A percentile compares a stretch with the other conserved stretches of the same genome.
Conservation (phyloP, 2,797 vertebrate species). For the Dromococcyx pavoninus region DNA sequence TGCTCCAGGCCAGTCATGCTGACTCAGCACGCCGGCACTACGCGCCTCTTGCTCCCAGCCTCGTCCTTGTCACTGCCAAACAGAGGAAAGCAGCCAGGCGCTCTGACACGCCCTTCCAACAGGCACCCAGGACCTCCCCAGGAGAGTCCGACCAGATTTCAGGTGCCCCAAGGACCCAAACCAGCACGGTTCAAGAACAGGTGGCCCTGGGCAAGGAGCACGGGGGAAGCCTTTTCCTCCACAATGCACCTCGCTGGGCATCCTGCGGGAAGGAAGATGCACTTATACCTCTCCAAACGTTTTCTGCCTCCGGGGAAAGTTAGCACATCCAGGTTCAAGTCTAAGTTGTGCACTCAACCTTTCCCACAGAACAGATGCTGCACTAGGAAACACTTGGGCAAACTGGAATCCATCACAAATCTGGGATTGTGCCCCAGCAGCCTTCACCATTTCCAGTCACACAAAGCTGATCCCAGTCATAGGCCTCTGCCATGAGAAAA, state of each 20-base stretch:
- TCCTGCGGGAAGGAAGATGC: accelerated
- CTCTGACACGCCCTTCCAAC: background rate
- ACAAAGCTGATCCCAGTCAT: background rate
- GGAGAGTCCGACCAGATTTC: background rate
- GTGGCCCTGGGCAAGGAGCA: too few relatives aligned
- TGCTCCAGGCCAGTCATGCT: conserved; percentile 78
- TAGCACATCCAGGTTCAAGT: background rate
- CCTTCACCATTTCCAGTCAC: accelerated
- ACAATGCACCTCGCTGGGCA: accelerated
- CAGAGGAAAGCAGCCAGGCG: background rate
- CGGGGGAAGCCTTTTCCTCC: background rate
- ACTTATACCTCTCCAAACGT: accelerated
- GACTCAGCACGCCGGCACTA: conserved; percentile 75
- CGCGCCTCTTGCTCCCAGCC: background rate
- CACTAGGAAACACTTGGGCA: background rate
- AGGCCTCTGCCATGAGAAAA: background rate
- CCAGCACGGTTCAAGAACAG: accelerated
- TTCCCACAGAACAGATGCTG: background rate
- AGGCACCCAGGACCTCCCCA: background rate
- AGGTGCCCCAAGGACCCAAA: background rate
- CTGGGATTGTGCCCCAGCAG: background rate
- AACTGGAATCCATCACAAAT: background rate
- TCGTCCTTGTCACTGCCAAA: background rate
- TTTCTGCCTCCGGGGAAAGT: background rate
- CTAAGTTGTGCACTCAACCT: background rate